Evolutionary conservation across 2,888 invertebrate species (phyloP), one percentile per base, ranked within the genome.

Genomic region (Lepidochrysops patricia): DNA sequence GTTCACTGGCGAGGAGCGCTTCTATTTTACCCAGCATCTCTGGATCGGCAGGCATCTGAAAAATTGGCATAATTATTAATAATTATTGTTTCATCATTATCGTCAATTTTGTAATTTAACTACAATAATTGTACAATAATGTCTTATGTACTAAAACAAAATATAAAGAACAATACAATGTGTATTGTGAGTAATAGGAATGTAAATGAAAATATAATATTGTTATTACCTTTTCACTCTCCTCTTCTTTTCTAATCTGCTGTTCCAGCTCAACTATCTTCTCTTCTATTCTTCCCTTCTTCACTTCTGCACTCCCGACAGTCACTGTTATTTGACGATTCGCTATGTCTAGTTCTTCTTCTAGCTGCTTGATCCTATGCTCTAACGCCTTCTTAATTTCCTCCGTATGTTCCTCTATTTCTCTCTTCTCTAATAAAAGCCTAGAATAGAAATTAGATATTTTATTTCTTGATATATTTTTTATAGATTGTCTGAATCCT

Each of bases 1-100:
- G 86, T 63, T 94, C 92, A 57, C 79, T 86, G 32, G 82, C 78
- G 1, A 90, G 77, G 25, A 93, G 75, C 1, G 89, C 81, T 54
- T 73, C 70, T 6, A 89, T 74, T 64, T 78, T 79, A 57, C 66
- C 67, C 9, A 68, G 74, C 63, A 74, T 75, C 2, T 65, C 58
- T 0, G 76, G 70, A 58, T 87, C 87, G 1, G 70, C 75, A 19
- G 84, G 79, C 61, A 69, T 61, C 86, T 87, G 71, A 19, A 29
- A 29, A n/a, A 19, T 35, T n/a, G n/a, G n/a, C n/a, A n/a, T n/a
- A n/a, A n/a, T n/a, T n/a, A n/a, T n/a, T n/a, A n/a, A n/a, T n/a
- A n/a, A n/a, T n/a, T n/a, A n/a, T n/a, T n/a, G n/a, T n/a, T n/a
- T n/a, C n/a, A n/a, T n/a, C n/a, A n/a, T n/a, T n/a, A n/a, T n/a